Percentiles rank a stretch among this genome's conserved stretches.
Conservation (phyloP, 2,797 vertebrate species). For the Notamacropus eugenii region DNA sequence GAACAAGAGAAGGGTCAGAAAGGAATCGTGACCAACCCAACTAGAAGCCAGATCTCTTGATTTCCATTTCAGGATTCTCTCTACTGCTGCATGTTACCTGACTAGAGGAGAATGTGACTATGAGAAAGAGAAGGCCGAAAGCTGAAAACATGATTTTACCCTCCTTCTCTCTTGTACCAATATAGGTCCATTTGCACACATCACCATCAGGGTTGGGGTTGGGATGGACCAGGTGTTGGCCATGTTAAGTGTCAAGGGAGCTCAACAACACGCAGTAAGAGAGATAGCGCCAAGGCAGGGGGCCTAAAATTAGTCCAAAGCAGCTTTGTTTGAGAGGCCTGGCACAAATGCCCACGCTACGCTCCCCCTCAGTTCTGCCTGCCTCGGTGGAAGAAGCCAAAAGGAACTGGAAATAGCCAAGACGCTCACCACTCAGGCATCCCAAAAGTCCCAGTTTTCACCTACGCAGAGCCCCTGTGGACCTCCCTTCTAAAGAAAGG, state of each 20-base stretch:
- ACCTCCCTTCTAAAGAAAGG: background rate
- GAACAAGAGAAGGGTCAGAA: background rate
- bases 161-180: background rate
- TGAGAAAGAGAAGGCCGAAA: background rate
- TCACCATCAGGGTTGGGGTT: background rate
- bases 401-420: background rate
- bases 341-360: background rate
- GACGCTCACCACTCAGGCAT: background rate
- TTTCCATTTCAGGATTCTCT: background rate
- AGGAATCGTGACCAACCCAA: background rate
- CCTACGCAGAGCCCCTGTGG: background rate
- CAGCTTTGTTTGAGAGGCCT: conserved; percentile 9
- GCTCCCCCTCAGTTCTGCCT: background rate
- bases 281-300: background rate
- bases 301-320: background rate
- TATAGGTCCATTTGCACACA: background rate
- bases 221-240: background rate
- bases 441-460: background rate
- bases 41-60: background rate
- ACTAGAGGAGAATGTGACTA: background rate
- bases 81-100: background rate
- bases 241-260: background rate
- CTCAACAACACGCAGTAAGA: background rate
- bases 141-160: background rate
- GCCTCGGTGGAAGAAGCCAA: background rate